Evolutionary conservation across 2,888 invertebrate genomes (phyloP).

Genomic region (Eugnorisma glareosa): DNA sequence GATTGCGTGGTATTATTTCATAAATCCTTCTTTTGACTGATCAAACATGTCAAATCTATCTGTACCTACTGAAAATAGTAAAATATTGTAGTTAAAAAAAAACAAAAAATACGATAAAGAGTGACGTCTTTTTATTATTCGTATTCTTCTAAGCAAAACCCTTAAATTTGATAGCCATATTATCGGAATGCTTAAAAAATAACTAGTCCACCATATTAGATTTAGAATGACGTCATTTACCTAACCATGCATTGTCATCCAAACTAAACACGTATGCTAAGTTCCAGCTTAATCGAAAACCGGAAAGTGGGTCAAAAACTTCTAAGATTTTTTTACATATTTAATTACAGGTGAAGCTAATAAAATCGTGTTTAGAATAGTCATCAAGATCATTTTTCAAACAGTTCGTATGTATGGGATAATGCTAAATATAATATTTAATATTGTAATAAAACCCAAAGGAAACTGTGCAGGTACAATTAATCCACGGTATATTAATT

Average conservation of each 20-base stretch:
- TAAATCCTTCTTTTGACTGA: not conserved
- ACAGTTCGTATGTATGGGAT: not conserved
- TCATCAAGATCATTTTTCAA: not conserved
- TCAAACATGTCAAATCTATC: not conserved
- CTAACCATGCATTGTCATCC: not conserved
- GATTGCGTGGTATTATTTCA: not conserved
- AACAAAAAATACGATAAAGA: too few relatives aligned
- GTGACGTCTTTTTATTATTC: too few relatives aligned
- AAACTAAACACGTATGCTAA: not conserved
- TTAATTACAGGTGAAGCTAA: too few relatives aligned
- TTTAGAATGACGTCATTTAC: too few relatives aligned
- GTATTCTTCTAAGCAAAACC: too few relatives aligned
- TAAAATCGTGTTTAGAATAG: not conserved
- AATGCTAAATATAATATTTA: not conserved
- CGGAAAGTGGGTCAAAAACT: not conserved
- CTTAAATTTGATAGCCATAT: too few relatives aligned
- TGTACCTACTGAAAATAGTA: too few relatives aligned
- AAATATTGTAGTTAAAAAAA: too few relatives aligned
- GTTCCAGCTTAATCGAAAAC: not conserved
- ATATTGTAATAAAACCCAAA: not conserved
- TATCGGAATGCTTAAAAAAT: too few relatives aligned
- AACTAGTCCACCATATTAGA: too few relatives aligned
- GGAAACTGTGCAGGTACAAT: constrained; percentile 7
- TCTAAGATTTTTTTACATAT: not conserved
- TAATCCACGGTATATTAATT: constrained; percentile 42